These are phyloP conservation scores for Lanius collurio DNA, from an alignment of 2,113 vertebrate species.

Conservation along the genomic window DNA sequence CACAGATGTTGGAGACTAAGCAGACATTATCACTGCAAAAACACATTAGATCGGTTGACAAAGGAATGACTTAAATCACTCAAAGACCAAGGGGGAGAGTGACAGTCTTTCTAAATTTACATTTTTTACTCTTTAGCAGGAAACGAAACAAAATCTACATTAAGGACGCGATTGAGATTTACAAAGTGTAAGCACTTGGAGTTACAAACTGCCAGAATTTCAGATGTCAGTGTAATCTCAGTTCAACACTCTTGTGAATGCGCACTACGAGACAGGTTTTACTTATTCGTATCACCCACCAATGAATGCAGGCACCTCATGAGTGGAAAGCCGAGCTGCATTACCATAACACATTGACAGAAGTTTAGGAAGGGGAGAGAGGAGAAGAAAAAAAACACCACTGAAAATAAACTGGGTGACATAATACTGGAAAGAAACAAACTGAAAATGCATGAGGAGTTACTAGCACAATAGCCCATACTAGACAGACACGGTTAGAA, in stretches of 20 bases:
- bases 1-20: constrained; percentile 50
- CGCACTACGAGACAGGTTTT: constrained; percentile 65
- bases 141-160: constrained; percentile 68
- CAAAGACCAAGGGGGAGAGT: constrained; percentile 60
- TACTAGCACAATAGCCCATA: background rate
- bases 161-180: constrained; percentile 63
- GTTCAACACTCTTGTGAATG: constrained; percentile 66
- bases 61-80: constrained; percentile 60
- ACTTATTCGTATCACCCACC: constrained; percentile 67
- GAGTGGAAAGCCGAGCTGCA: constrained; percentile 48
- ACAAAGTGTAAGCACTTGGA: constrained; percentile 68
- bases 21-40: constrained; percentile 28
- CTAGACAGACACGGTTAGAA: background rate
- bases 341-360: constrained; percentile 68
- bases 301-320: constrained; percentile 67
- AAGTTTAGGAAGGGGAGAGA: constrained; percentile 48
- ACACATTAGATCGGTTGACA: constrained; percentile 29
- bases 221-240: constrained; percentile 69
- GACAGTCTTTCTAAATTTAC: constrained; percentile 65
- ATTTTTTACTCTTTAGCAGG: constrained; percentile 65
- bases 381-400: background rate
- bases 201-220: constrained; percentile 68
- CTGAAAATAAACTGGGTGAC: constrained; percentile 47
- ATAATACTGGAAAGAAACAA: constrained; percentile 42
- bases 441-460: constrained; percentile 18